Evolutionary conservation across 1,140 invertebrate genomes (phyloP), one percentile per base, ranked within the genome.

Genomic region (Ceratitis capitata): DNA sequence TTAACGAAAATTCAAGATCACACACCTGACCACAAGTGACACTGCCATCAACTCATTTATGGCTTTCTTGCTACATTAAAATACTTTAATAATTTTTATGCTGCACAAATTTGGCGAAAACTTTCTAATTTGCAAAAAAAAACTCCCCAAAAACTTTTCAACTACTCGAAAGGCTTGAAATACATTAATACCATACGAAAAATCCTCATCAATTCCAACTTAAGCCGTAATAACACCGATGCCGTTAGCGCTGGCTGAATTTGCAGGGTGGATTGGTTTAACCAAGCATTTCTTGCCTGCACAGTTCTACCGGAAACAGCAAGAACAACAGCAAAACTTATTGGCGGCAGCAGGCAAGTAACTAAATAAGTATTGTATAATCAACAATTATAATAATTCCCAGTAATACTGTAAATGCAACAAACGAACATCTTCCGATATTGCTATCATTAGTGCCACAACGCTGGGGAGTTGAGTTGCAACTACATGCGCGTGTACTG

Each of bases 341-440:
- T 7, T 9, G 3, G 23, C 10, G 26, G 58, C 26, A 6, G 58
- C 29, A 23, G 19, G 19, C 16, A 23, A 42, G 23, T 35, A 45
- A 78, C 12, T n/a, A n/a, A n/a, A n/a, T 61, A 61, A 6, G 39
- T 23, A 78, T 45, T 78, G 69, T 78, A 45, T 78, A 78, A 78
- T 78, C 69, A 78, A 78, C 69, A 78, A 42, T 78, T 45, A 78
- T 78, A 78, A 78, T 78, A 78, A 78, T 78, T 78, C 69, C 69
- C 69, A 45, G 69, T 78, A 78, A 78, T 78, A n/a, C 4, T 78
- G 69, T 78, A 78, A 78, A 78, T 78, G 69, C 69, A 78, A 78
- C 69, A 78, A 74, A 74, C 69, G 69, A 78, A 47, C 69, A 78
- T 45, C 69, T 78, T 78, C 69, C 39, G 39, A 78, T 78, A 45